These are phyloP conservation scores for Thera britannica DNA, from an alignment of 2,888 invertebrate species.

Conservation along the genomic window DNA sequence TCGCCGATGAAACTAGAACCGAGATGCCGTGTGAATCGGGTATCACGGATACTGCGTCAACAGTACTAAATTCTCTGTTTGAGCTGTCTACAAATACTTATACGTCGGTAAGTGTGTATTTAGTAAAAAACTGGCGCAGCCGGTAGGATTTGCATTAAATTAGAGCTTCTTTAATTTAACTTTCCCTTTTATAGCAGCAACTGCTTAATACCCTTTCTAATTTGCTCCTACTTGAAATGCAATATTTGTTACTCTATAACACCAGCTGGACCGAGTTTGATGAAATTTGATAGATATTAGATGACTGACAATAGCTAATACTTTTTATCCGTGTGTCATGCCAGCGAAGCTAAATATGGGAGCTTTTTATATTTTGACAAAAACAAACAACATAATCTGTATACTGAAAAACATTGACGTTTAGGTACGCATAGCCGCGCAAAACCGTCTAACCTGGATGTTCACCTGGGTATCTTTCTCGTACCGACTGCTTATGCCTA, in stretches of 20 bases:
- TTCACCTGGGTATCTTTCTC: constrained; percentile 88
- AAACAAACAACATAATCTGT: too few relatives aligned
- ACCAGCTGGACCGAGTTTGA: too few relatives aligned
- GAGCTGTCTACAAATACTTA: constrained; percentile 72
- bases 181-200: too few relatives aligned
- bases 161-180: too few relatives aligned
- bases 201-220: too few relatives aligned
- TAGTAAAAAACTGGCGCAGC: constrained; percentile 2
- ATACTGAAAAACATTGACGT: background rate
- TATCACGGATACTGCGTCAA: constrained; percentile 64
- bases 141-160: background rate
- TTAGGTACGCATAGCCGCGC: constrained; percentile 87
- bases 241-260: too few relatives aligned
- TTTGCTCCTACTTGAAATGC: too few relatives aligned
- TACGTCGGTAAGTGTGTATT: constrained; percentile 61
- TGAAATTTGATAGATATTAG: too few relatives aligned
- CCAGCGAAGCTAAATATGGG: too few relatives aligned
- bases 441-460: constrained; percentile 86
- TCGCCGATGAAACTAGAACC: constrained; percentile 85
- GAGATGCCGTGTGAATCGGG: constrained; percentile 75
- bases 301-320: too few relatives aligned
- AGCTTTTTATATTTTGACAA: too few relatives aligned
- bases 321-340: too few relatives aligned
- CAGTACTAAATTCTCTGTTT: constrained; percentile 60
- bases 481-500: constrained; percentile 87